A percentile compares a stretch with the other conserved stretches of the same genome.
These are phyloP conservation scores for Cephus runcator DNA, from an alignment of 2,888 invertebrate genomes.

Conservation along the genomic window DNA sequence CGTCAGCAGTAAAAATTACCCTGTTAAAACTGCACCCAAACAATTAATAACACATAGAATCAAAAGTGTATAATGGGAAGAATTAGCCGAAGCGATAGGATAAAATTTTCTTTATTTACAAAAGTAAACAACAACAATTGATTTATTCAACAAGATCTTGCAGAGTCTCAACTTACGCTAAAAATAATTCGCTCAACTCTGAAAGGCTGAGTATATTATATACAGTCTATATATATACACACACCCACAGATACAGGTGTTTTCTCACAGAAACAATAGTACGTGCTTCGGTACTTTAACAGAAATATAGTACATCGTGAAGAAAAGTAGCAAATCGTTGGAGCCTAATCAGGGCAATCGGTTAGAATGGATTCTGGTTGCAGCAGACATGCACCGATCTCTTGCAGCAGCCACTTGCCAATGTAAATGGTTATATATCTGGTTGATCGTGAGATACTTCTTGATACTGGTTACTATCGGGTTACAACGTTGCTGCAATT, in stretches of 20 bases:
- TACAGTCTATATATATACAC: not conserved
- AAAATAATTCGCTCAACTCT: not conserved
- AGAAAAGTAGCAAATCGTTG: not conserved
- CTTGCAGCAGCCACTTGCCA: not conserved
- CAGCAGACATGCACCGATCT: not conserved
- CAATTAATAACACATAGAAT: not conserved
- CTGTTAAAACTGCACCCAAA: not conserved
- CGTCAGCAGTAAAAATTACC: not conserved
- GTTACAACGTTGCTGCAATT: not conserved
- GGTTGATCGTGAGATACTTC: not conserved
- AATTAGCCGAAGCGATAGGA: not conserved
- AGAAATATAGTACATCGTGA: not conserved
- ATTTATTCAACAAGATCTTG: not conserved
- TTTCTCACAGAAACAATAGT: too few relatives aligned
- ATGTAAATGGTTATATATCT: not conserved
- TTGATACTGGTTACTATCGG: not conserved
- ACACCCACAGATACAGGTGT: not conserved
- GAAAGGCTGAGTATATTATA: not conserved
- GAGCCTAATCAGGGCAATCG: not conserved
- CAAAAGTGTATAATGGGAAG: not conserved
- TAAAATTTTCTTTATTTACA: not conserved
- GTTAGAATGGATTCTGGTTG: not conserved
- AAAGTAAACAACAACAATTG: not conserved
- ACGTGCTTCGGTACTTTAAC: not conserved
- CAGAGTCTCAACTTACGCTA: not conserved